These are phyloP conservation scores for Pitta sordida DNA, from an alignment of 2,113 vertebrate genomes.

Conservation along the genomic window DNA sequence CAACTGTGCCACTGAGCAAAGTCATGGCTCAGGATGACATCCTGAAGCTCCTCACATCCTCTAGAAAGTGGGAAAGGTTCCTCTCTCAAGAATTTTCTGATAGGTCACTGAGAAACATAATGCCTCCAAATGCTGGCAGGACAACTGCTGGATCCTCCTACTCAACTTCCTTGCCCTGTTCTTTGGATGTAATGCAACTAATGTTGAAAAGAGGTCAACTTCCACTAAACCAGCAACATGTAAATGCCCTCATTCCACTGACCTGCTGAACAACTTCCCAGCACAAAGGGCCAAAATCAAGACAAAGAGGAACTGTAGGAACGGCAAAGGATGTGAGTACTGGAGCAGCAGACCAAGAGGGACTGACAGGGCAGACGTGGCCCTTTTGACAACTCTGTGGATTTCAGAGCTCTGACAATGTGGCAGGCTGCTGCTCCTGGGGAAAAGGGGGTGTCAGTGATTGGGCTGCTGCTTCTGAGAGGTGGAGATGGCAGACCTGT, in stretches of 20 bases:
- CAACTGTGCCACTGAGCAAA: neutral
- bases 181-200: neutral
- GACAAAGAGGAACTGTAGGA: neutral
- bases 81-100: neutral
- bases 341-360: neutral
- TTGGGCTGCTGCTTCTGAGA: neutral
- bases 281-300: neutral
- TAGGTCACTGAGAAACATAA: neutral
- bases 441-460: neutral
- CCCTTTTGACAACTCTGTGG: neutral
- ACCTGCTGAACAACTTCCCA: neutral
- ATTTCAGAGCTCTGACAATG: neutral
- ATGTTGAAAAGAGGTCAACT: neutral
- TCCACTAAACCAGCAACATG: neutral
- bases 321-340: neutral
- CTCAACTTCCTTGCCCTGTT: neutral
- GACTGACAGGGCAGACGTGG: neutral
- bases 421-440: neutral
- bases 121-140: neutral
- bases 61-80: neutral
- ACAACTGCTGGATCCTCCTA: neutral
- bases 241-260: neutral
- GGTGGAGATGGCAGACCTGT: neutral
- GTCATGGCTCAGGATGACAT: neutral
- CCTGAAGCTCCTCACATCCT: neutral